These are phyloP conservation scores for Athalia rosae DNA, from an alignment of 2,888 invertebrate genomes.

Conservation along the genomic window DNA sequence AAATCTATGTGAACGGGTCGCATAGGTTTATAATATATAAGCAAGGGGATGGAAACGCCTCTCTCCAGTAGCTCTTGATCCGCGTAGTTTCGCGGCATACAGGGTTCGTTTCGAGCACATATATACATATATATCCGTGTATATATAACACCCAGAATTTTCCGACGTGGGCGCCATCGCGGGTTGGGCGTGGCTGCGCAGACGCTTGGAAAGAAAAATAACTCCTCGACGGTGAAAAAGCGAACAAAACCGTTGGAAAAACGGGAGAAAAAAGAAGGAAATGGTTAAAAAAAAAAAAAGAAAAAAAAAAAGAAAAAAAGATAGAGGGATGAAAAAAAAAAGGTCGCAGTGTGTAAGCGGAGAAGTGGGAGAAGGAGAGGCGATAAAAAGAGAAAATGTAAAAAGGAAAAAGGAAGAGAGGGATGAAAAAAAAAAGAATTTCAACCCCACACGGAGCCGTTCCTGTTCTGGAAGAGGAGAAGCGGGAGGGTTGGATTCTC, in stretches of 20 bases:
- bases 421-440: conserved; percentile 48
- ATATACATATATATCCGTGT: background rate
- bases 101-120: background rate
- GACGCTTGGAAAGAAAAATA: conserved; percentile 70
- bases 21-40: background rate
- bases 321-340: conserved; percentile 55
- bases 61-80: background rate
- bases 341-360: conserved; percentile 48
- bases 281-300: background rate
- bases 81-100: background rate
- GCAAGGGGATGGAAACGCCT: conserved; percentile 7
- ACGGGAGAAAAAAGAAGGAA: background rate
- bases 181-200: conserved; percentile 71
- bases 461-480: conserved; percentile 48
- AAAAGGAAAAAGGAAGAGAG: conserved; percentile 46
- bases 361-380: conserved; percentile 54
- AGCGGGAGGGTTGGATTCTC: background rate
- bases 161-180: conserved; percentile 68
- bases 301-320: conserved; percentile 19
- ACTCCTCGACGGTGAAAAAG: conserved; percentile 64
- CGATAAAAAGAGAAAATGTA: conserved; percentile 40
- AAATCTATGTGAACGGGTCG: too few species aligned
- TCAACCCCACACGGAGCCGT: too few species aligned
- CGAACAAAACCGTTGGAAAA: conserved; percentile 59
- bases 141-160: conserved; percentile 47